Percentiles rank a stretch among this genome's conserved stretches.
These are phyloP conservation scores for Hapalemur alaotrensis DNA, from an alignment of 2,797 vertebrate species.

Conservation along the genomic window DNA sequence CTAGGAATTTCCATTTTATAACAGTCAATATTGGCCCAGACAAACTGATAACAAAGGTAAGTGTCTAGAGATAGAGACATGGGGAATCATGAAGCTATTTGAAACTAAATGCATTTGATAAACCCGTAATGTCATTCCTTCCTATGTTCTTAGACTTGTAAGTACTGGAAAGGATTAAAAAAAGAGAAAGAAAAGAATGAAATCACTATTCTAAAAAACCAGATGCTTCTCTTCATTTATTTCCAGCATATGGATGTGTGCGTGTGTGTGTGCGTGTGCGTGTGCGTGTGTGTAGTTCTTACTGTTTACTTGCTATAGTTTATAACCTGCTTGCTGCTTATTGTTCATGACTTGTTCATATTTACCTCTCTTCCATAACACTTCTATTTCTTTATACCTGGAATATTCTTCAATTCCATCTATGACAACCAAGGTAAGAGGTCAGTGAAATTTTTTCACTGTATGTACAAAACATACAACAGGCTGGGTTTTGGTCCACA, in stretches of 20 bases:
- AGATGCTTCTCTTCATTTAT: neutral
- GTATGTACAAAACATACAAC: neutral
- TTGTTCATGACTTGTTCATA: neutral
- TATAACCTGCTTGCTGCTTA: neutral
- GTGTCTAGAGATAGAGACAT: neutral
- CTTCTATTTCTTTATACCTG: neutral
- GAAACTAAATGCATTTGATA: neutral
- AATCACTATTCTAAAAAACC: neutral
- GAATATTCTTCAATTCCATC: neutral
- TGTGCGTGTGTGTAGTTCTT: neutral
- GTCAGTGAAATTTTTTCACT: neutral
- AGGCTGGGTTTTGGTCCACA: neutral
- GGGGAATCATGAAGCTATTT: neutral
- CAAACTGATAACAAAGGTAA: conserved; percentile 23
- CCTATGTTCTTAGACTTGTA: neutral
- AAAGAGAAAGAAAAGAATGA: neutral
- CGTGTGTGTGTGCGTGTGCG: too few species aligned
- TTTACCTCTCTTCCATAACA: neutral
- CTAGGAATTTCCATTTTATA: conserved; percentile 55
- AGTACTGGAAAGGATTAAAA: neutral
- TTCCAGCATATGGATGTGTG: neutral
- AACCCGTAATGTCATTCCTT: neutral
- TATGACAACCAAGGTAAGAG: neutral
- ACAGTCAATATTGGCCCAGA: neutral
- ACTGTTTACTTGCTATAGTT: neutral